Percentiles rank a stretch among this genome's conserved stretches.
These are phyloP conservation scores for Colistium nudipinnis DNA, from an alignment of 2,113 vertebrate genomes.

Conservation along the genomic window DNA sequence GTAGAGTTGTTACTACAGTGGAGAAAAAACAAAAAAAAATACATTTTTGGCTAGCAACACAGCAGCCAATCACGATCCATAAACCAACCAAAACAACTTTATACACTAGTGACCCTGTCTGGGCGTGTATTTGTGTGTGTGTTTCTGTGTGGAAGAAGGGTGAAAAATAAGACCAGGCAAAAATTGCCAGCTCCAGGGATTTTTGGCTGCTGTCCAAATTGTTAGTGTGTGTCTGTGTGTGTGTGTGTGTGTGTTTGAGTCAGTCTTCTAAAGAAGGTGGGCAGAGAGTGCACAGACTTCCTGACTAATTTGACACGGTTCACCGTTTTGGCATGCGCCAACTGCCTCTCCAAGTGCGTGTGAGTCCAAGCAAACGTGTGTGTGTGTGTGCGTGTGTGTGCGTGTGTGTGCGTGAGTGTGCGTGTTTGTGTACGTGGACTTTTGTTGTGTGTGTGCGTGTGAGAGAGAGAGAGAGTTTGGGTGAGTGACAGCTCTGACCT, in stretches of 20 bases:
- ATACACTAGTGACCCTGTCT: conserved; percentile 71
- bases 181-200: conserved; percentile 68
- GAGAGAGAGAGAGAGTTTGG: conserved; percentile 45
- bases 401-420: conserved; percentile 23
- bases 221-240: conserved; percentile 46
- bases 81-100: conserved; percentile 82
- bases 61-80: conserved; percentile 78
- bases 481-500: conserved; percentile 83
- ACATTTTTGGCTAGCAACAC: conserved; percentile 82
- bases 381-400: conserved; percentile 5
- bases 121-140: conserved; percentile 46
- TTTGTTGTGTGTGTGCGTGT: conserved; percentile 39
- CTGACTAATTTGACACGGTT: conserved; percentile 76
- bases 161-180: conserved; percentile 59
- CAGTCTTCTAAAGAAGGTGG: conserved; percentile 56
- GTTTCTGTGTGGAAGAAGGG: conserved; percentile 21
- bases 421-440: conserved; percentile 27
- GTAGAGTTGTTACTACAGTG: conserved; percentile 70
- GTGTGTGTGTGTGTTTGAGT: conserved; percentile 38
- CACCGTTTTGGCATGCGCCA: conserved; percentile 67
- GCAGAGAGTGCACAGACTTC: conserved; percentile 60
- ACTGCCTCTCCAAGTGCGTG: conserved; percentile 42
- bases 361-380: conserved; percentile 30
- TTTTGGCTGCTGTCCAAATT: conserved; percentile 72
- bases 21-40: too few relatives aligned